Conservation (phyloP, 2,113 vertebrate genomes). For the Oreocharis arfaki region DNA sequence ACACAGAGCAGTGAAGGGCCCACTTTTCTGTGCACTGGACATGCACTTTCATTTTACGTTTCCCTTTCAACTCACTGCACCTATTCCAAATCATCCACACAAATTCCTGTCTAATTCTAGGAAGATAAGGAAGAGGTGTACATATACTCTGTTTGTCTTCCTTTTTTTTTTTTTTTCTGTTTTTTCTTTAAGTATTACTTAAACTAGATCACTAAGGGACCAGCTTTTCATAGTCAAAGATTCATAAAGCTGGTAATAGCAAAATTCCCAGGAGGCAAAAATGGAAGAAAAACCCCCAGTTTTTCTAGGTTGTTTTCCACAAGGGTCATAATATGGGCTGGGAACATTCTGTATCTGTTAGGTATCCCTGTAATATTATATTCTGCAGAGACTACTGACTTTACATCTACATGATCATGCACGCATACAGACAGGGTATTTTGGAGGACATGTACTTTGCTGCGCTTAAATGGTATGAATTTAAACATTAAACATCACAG, state of each 20-base stretch:
- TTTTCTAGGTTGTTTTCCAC: background rate
- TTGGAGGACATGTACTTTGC: background rate
- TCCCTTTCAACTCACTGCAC: background rate
- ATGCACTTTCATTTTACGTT: background rate
- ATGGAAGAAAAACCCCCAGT: background rate
- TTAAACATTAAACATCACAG: background rate
- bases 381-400: background rate
- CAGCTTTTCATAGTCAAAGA: background rate
- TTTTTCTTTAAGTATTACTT: background rate
- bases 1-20: background rate
- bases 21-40: background rate
- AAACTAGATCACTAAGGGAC: background rate
- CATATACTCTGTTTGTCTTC: no score
- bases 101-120: background rate
- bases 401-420: background rate
- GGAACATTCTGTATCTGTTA: background rate
- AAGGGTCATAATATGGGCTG: background rate
- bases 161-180: no score
- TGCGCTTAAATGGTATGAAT: background rate
- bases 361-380: background rate
- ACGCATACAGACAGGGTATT: background rate
- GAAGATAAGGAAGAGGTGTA: background rate
- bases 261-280: background rate
- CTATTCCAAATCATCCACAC: background rate
- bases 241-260: background rate